Base-by-base conservation (phyloP, 2,113 vertebrate species). In the Anolis sagrei region DNA sequence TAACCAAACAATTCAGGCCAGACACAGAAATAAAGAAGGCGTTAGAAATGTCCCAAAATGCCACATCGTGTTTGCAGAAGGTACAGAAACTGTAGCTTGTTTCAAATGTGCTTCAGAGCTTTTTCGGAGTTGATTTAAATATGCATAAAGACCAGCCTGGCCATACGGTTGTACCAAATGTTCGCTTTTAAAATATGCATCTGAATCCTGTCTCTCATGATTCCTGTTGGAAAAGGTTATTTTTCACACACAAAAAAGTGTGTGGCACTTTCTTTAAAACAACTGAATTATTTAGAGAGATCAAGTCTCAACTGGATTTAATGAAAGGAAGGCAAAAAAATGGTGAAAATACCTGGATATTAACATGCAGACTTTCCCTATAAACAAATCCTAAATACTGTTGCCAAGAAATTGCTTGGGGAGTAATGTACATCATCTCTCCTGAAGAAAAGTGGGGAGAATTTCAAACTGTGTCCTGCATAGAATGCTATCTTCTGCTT, bases 101-200 rank as follows among this genome's bases (percentile, higher is more conserved):
- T n/a, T 79, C 76, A 58, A 13, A 79, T 36, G 34, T 11, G 4
- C 21, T 25, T 29, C 13, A 2, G 58, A 32, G n/a, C 13, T n/a
- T 23, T 58, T 72, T 18, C n/a, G 2, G 8, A 66, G n/a, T 4
- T 58, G 51, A 61, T 14, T 23, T 49, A 76, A 29, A 10, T 7
- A 16, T 34, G n/a, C 69, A 72, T 36, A 72, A 72, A 72, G 21
- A 78, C 8, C 23, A 58, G 19, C 76, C 54, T 1, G 51, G 21
- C 36, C 68, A 4, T 27, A 87, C 88, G 86, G 83, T 88, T 77
- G 73, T n/a, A 4, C 68, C 48, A 73, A 86, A 86, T 4, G 78
- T 2, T 69, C 2, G n/a, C n/a, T 72, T 72, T 32, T 72, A 34
- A 72, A 34, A 34, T 72, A 72, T 34, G 69, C 69, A 72, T 72